Percentiles rank a stretch among this genome's conserved stretches.
These are phyloP conservation scores for Heliothis virescens DNA, from an alignment of 1,140 invertebrate species.

Conservation along the genomic window DNA sequence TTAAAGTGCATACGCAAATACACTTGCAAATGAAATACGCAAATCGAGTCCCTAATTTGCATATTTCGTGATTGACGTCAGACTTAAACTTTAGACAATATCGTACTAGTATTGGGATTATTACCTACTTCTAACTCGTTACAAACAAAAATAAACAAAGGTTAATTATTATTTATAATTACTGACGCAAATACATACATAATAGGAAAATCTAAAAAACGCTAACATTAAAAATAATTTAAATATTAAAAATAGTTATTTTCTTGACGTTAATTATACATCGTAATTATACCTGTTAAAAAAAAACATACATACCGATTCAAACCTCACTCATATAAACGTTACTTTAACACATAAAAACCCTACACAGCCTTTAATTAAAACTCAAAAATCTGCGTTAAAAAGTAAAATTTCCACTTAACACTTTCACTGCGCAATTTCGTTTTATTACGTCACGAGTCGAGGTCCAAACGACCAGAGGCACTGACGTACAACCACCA, in stretches of 20 bases:
- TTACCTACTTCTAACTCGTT: neutral
- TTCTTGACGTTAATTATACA: too few relatives aligned
- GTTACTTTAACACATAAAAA: neutral
- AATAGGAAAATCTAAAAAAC: too few relatives aligned
- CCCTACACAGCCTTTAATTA: too few relatives aligned
- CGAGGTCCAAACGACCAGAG: conserved; percentile 21
- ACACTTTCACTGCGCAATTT: conserved; percentile 28
- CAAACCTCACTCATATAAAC: neutral
- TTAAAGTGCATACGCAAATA: neutral
- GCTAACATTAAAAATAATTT: too few relatives aligned
- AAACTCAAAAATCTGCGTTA: neutral
- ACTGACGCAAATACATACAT: too few relatives aligned
- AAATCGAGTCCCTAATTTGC: conserved; percentile 11
- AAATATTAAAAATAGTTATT: too few relatives aligned
- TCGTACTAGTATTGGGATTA: neutral
- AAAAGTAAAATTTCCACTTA: conserved; percentile 14
- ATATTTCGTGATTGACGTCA: conserved; percentile 15
- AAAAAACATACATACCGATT: conserved; percentile 3
- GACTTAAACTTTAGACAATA: neutral
- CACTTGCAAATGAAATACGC: neutral
- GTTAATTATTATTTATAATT: too few relatives aligned
- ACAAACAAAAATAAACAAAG: too few relatives aligned
- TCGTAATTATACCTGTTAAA: too few relatives aligned
- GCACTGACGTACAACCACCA: neutral
- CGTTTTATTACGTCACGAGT: neutral